phyloP scores from a whole-genome alignment of 2,797 vertebrate species.

The Chaunax sp. region DNA sequence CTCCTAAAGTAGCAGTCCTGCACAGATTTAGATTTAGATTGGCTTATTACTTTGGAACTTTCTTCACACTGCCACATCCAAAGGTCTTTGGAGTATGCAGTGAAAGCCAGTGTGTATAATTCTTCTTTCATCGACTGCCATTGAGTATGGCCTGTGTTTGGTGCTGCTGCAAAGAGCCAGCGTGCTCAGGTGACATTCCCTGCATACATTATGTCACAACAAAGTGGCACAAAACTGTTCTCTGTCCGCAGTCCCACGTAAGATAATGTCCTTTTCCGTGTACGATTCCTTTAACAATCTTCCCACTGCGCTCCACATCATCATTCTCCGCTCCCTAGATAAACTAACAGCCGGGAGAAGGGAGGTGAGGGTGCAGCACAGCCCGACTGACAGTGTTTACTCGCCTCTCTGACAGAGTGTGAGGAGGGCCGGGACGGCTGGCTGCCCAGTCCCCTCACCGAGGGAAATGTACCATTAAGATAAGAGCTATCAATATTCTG shows the following conservation, averaged over 20 bases:
- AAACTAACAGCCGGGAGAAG: constrained; percentile 89
- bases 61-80: background rate
- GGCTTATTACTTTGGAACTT: background rate
- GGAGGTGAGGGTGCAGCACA: constrained; percentile 75
- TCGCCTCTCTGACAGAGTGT: constrained; percentile 81
- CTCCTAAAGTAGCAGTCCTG: no score
- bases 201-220: no score
- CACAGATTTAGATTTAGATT: background rate
- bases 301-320: constrained; percentile 79
- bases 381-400: constrained; percentile 85
- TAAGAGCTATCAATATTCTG: constrained; percentile 77
- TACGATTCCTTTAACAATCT: constrained; percentile 17
- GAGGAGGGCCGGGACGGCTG: constrained; percentile 73
- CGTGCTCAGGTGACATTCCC: no score
- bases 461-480: constrained; percentile 81
- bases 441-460: constrained; percentile 56
- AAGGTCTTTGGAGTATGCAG: constrained; percentile 5
- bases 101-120: constrained; percentile 4
- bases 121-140: background rate
- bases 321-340: constrained; percentile 88
- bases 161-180: background rate
- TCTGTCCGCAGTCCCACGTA: constrained; percentile 29
- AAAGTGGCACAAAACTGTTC: constrained; percentile 13
- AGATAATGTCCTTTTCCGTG: constrained; percentile 17
- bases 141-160: background rate